Percentiles rank a stretch among this genome's conserved stretches.
phyloP scores from a whole-genome alignment of 2,888 invertebrate genomes.

The Slavum lentiscoides region DNA sequence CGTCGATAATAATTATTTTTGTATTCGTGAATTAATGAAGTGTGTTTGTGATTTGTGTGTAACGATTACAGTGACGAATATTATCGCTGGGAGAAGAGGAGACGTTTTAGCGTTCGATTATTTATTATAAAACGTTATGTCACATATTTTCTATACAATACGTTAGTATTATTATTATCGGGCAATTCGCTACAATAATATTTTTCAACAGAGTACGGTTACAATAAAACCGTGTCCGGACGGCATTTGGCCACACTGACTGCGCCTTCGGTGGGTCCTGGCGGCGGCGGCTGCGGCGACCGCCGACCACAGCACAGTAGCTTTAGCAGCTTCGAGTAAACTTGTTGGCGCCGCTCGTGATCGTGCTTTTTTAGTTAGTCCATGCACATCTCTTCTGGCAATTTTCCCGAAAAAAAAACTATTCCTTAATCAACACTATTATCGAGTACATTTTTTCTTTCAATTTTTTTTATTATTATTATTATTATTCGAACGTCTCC shows the following conservation, averaged over 20 bases:
- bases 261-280: constrained; percentile 47
- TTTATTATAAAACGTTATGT: too few species aligned
- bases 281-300: constrained; percentile 40
- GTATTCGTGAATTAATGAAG: too few species aligned
- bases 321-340: constrained; percentile 46
- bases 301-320: constrained; percentile 41
- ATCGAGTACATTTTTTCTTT: not conserved
- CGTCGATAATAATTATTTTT: too few species aligned
- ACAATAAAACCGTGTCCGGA: constrained; percentile 33
- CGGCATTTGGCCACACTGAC: constrained; percentile 50
- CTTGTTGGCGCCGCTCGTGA: constrained; percentile 26
- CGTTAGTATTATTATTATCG: not conserved
- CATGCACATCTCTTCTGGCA: constrained; percentile 33
- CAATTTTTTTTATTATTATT: not conserved
- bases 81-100: too few species aligned
- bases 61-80: too few species aligned
- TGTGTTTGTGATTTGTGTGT: too few species aligned
- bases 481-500: not conserved
- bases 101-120: too few species aligned
- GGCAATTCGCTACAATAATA: not conserved
- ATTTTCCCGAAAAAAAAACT: not conserved
- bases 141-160: too few species aligned
- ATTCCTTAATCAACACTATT: not conserved
- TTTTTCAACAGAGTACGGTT: not conserved
- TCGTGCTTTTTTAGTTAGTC: constrained; percentile 36